phyloP scores from a whole-genome alignment of 2,113 vertebrate genomes.

The Forbesichthys papilliferus region DNA sequence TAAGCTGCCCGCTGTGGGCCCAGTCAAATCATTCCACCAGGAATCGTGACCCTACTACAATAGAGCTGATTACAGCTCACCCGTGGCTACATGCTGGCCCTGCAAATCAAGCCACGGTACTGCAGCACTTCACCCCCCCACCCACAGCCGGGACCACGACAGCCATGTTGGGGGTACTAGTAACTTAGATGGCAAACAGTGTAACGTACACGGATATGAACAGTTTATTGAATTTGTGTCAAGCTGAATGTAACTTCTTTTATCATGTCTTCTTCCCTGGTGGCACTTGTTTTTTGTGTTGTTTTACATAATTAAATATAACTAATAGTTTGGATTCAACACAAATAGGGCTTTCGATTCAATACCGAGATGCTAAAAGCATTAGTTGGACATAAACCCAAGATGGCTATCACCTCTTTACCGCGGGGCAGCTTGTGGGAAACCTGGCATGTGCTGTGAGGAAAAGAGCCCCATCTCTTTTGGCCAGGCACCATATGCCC shows the following conservation, averaged over 20 bases:
- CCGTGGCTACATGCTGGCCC: constrained; percentile 22
- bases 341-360: too few species aligned
- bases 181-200: constrained; percentile 23
- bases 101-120: constrained; percentile 36
- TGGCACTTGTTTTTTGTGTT: background rate
- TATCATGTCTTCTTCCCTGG: background rate
- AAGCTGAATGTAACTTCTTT: background rate
- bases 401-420: background rate
- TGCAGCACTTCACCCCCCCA: constrained; percentile 32
- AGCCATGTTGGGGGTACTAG: constrained; percentile 23
- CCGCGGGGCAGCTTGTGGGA: constrained; percentile 51
- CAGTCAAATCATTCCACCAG: constrained; percentile 42
- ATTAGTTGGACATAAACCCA: background rate
- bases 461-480: constrained; percentile 36
- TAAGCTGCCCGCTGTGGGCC: constrained; percentile 56
- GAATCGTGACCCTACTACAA: constrained; percentile 67
- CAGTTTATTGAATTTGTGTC: background rate
- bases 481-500: constrained; percentile 58
- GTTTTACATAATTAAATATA: background rate
- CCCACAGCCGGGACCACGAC: constrained; percentile 33
- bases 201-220: background rate
- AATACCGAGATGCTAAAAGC: background rate
- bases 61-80: constrained; percentile 60
- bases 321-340: too few species aligned
- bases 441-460: constrained; percentile 58